phyloP scores from a whole-genome alignment of 2,797 vertebrate species.

The Sebastes nivosus region DNA sequence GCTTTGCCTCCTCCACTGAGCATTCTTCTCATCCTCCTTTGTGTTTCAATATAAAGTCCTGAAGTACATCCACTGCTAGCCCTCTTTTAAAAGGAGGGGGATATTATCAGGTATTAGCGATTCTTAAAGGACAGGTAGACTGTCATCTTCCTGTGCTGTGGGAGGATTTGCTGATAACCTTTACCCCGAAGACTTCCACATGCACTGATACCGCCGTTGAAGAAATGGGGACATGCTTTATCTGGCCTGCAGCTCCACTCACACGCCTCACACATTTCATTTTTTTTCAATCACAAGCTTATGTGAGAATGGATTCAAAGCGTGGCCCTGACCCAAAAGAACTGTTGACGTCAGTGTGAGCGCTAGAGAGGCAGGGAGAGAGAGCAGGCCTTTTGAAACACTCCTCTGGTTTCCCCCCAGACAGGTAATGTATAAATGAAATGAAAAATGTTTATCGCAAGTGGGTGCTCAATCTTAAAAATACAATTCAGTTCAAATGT shows the following conservation, averaged over 20 bases:
- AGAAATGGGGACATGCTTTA: slow-evolving; percentile 41
- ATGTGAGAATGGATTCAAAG: slow-evolving; percentile 50
- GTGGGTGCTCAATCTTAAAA: not conserved
- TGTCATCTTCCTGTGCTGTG: slow-evolving; percentile 26
- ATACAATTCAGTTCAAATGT: not conserved
- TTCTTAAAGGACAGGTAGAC: slow-evolving; percentile 51
- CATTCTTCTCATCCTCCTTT: not conserved
- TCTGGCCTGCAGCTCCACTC: slow-evolving; percentile 21
- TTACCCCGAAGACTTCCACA: slow-evolving; percentile 51
- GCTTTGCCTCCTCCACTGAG: not conserved
- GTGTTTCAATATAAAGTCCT: not conserved
- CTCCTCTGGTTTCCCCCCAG: not conserved
- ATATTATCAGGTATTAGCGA: slow-evolving; percentile 44
- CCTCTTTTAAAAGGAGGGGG: not conserved
- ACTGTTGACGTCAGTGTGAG: slow-evolving; percentile 33
- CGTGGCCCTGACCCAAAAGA: slow-evolving; percentile 46
- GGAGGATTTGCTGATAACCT: slow-evolving; percentile 65
- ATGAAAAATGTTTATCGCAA: not conserved
- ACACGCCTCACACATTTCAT: slow-evolving; percentile 35
- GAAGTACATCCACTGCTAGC: not conserved
- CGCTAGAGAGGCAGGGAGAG: not conserved
- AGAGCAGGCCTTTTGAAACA: slow-evolving; percentile 12
- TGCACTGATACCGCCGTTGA: slow-evolving; percentile 22
- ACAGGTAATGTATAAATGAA: not conserved
- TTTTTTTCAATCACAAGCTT: slow-evolving; percentile 40